Conservation (phyloP, 2,113 vertebrate genomes). For the Struthidea cinerea region DNA sequence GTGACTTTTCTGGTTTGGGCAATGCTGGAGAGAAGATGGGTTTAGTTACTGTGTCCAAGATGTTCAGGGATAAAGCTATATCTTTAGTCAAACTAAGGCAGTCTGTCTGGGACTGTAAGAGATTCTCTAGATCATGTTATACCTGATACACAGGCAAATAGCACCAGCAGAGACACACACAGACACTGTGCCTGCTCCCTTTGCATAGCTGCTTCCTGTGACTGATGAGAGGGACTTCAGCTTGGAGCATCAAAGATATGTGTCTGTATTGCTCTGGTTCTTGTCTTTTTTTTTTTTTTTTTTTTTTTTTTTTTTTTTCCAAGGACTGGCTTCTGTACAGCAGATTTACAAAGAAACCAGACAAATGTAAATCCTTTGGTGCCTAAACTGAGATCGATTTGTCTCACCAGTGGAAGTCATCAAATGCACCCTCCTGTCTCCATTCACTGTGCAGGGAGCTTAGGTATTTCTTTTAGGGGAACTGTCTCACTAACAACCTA, state of each 20-base stretch:
- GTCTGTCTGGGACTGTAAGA: not conserved
- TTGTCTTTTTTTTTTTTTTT: not conserved
- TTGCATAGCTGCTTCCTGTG: not conserved
- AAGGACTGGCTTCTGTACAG: not conserved
- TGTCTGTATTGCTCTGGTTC: not conserved
- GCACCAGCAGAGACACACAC: not conserved
- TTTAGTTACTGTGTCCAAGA: not conserved
- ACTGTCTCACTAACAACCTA: not conserved
- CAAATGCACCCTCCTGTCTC: accelerated
- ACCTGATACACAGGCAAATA: not conserved
- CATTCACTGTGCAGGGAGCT: not conserved
- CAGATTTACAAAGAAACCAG: not conserved
- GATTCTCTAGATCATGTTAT: not conserved
- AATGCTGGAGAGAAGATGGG: not conserved
- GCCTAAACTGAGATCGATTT: not conserved
- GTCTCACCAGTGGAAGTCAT: not conserved
- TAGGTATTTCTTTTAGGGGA: not conserved
- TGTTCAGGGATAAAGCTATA: not conserved
- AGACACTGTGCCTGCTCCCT: not conserved
- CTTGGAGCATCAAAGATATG: not conserved
- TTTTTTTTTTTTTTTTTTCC: not conserved
- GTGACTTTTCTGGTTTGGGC: not conserved
- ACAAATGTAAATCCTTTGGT: not conserved
- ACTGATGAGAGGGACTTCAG: not conserved
- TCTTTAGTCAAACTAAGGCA: not conserved